Evolutionary conservation across 2,888 invertebrate genomes (phyloP).

Genomic region (Eudasyphora cyanicolor): DNA sequence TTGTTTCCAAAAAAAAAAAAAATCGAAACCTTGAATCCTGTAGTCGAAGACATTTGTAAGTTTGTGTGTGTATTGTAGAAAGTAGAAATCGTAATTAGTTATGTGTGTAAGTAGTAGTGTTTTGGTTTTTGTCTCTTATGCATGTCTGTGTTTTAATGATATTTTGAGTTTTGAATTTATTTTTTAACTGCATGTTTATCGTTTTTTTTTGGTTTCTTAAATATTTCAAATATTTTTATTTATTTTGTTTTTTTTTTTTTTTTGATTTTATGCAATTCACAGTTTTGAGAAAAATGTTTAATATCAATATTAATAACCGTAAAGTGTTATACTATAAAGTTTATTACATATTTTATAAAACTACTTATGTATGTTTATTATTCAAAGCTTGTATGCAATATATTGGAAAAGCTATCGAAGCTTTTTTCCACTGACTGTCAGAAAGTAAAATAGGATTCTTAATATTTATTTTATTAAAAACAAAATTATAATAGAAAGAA

Average conservation of each 20-base stretch:
- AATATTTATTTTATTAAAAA: no score
- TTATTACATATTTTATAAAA: background rate
- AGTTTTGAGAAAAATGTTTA: constrained; percentile 70
- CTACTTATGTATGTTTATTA: background rate
- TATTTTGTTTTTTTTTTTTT: constrained; percentile 47
- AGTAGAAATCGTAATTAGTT: constrained; percentile 8
- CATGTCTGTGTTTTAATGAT: constrained; percentile 48
- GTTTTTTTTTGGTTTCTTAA: constrained; percentile 25
- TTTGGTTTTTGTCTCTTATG: constrained; percentile 17
- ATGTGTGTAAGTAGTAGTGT: constrained; percentile 38
- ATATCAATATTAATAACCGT: background rate
- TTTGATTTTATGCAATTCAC: constrained; percentile 74
- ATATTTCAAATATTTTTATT: constrained; percentile 29
- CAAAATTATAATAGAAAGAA: no score
- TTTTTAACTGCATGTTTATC: constrained; percentile 7
- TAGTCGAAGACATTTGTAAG: constrained; percentile 77
- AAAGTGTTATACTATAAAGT: background rate
- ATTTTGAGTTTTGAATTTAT: no score
- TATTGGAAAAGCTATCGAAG: background rate
- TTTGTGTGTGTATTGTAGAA: constrained; percentile 58
- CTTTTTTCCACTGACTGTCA: background rate
- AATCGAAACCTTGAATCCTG: constrained; percentile 19
- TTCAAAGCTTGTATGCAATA: constrained; percentile 1
- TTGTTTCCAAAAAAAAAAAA: constrained; percentile 16
- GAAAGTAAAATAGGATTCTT: no score